Evolutionary conservation across 1,140 invertebrate species (phyloP).

Genomic region (Paracyclopina nana): DNA sequence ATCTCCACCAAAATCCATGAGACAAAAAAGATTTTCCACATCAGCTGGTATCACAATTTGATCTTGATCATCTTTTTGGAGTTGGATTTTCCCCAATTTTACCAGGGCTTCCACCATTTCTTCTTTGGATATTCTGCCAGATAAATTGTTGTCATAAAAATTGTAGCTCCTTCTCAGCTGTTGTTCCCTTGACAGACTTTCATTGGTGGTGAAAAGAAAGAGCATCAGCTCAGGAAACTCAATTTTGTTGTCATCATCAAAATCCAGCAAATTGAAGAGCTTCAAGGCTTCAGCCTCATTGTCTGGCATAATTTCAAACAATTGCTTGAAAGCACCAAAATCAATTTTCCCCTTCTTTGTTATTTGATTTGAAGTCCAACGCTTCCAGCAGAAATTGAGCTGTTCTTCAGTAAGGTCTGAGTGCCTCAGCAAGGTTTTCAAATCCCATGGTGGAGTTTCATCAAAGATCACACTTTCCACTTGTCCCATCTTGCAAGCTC

Average conservation of each 20-base stretch:
- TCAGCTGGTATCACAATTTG: background rate
- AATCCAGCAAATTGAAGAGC: background rate
- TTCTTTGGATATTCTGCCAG: background rate
- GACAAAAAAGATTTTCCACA: background rate
- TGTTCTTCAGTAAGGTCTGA: background rate
- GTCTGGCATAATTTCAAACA: background rate
- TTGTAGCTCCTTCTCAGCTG: background rate
- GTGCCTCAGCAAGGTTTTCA: background rate
- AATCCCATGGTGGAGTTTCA: background rate
- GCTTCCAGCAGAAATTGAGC: background rate
- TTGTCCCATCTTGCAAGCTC: background rate
- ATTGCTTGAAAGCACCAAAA: background rate
- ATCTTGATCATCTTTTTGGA: background rate
- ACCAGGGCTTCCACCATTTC: slow-evolving; percentile 2
- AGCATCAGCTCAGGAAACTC: background rate
- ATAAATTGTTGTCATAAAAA: background rate
- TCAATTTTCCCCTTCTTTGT: background rate
- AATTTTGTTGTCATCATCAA: background rate
- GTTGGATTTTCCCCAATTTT: background rate
- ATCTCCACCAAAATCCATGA: background rate
- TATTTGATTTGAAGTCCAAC: background rate
- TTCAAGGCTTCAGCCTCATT: background rate
- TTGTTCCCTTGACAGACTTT: background rate
- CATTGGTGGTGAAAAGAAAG: background rate
- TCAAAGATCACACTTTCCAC: background rate